Evolutionary conservation across 2,888 invertebrate species (phyloP).

Genomic region (Oeneis ivallda): DNA sequence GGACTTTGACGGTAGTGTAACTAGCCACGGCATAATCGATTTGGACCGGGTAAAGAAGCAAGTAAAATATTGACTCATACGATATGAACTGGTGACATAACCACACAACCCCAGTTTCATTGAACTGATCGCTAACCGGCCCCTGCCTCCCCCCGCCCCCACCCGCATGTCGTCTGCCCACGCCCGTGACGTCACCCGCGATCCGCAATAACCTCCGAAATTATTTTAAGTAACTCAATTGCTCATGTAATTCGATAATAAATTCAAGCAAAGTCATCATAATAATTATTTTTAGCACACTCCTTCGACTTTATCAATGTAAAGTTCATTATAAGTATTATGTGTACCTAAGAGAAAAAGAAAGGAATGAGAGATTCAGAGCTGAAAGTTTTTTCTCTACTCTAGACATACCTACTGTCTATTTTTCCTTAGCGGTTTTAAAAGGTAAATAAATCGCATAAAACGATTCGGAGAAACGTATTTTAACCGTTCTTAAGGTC

Average conservation of each 20-base stretch:
- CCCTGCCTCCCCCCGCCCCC: constrained; percentile 40
- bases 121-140: constrained; percentile 37
- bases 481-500: too few species aligned
- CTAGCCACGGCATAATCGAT: too few species aligned
- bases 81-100: constrained; percentile 42
- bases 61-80: too few species aligned
- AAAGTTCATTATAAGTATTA: neutral
- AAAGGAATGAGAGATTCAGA: too few species aligned
- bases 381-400: too few species aligned
- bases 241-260: constrained; percentile 16
- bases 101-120: constrained; percentile 50
- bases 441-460: too few species aligned
- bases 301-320: neutral
- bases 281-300: constrained; percentile 11
- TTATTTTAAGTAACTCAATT: constrained; percentile 27
- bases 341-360: too few species aligned
- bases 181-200: constrained; percentile 54
- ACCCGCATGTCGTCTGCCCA: constrained; percentile 31
- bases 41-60: too few species aligned
- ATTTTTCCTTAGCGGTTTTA: too few species aligned
- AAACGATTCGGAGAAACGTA: too few species aligned
- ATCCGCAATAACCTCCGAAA: constrained; percentile 17
- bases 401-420: too few species aligned
- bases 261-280: constrained; percentile 3
- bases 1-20: too few species aligned